Base-by-base conservation (phyloP, 2,797 vertebrate genomes). In the Synanceia verrucosa region DNA sequence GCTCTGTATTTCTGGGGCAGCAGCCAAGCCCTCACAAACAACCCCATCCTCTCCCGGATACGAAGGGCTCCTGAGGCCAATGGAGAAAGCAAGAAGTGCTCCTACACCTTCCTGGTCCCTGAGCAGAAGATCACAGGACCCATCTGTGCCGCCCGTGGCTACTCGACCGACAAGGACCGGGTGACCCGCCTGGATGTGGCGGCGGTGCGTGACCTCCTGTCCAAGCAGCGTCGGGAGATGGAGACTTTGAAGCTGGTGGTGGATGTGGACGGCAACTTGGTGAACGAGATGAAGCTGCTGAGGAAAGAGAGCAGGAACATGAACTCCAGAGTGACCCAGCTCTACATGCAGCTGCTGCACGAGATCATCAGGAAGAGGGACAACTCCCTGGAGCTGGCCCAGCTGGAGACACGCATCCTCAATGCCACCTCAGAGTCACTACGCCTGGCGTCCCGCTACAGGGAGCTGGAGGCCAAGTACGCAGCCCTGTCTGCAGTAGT, bases 301-400 rank as follows among this genome's bases (percentile, higher is more conserved):
- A 93, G 98, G 68, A 99, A 99, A 71, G 98, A 99, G 88, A 99
- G 98, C 23, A 96, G 98, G 1, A 99, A 99, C 89, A 99, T 99
- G 98, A 99, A 99, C 92, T 98, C 98, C 0, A 94, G 98, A 0
- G 98, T 99, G 19, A 99, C 98, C 1, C 98, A 99, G 31, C 96
- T 99, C 72, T 99, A 99, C 46, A 99, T 99, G 97, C 98, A 99
- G 52, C 95, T 99, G 51, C 76, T 99, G 70, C 98, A 99, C 0
- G 98, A 99, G 91, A 99, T 99, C 24, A 99, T 99, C 70, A 94
- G 98, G 13, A 99, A 99, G 84, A 92, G 98, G 9, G 98, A 99
- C 74, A 99, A 99, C 79, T 96, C 98, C 0, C 94, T 99, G 5
- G 98, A 99, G 90, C 94, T 99, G 28, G 97, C 97, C 4, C 97